phyloP scores from a whole-genome alignment of 2,888 invertebrate species.

The Oithona nana region DNA sequence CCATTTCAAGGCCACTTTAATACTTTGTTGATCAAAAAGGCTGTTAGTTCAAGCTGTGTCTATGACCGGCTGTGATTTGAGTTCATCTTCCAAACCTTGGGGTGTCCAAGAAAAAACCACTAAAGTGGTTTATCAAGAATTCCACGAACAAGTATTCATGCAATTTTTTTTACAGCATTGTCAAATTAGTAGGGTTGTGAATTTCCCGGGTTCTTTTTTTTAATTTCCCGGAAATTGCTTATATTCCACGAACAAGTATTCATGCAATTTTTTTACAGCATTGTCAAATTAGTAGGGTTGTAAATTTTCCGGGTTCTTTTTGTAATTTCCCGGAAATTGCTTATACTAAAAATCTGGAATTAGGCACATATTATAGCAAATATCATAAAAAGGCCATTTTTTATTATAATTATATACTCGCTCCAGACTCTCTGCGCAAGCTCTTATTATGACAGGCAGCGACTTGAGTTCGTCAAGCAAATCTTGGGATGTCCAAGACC shows the following conservation, averaged over 20 bases:
- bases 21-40: conserved; percentile 26
- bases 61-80: conserved; percentile 67
- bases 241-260: conserved; percentile 50
- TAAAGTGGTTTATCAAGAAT: conserved; percentile 58
- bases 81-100: conserved; percentile 69
- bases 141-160: conserved; percentile 47
- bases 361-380: too few species aligned
- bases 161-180: too few species aligned
- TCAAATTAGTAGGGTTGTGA: too few species aligned
- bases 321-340: too few species aligned
- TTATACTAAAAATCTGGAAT: too few species aligned
- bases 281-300: too few species aligned
- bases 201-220: too few species aligned
- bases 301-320: too few species aligned
- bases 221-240: too few species aligned
- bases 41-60: conserved; percentile 49
- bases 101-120: conserved; percentile 57
- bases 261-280: too few species aligned
- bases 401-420: too few species aligned
- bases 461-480: conserved; percentile 66
- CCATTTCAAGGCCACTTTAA: neutral
- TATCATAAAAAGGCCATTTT: too few species aligned
- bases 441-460: conserved; percentile 61
- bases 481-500: conserved; percentile 59
- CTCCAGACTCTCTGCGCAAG: conserved; percentile 44